Base-by-base conservation (phyloP, 1,140 invertebrate genomes). In the Drosophila baimaii region DNA sequence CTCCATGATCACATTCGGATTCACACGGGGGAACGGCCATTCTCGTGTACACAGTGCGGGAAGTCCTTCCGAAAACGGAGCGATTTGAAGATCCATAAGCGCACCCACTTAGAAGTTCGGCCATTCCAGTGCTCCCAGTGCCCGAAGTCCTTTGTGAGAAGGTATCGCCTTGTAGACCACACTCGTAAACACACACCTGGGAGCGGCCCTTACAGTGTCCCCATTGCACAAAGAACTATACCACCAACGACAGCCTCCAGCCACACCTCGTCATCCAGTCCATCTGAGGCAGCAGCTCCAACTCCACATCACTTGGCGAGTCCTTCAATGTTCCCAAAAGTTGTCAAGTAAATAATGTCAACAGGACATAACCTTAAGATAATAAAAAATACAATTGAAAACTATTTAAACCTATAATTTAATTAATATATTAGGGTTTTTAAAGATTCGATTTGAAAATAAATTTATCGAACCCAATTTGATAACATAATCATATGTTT, bases 111-210 rank as follows among this genome's bases (percentile, higher is more conserved):
- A n/a, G 33, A 55, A 17, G 19, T 43, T 17, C 39, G 19, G 35
- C 35, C 35, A 12, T 15, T 54, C 13, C 13, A 35, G 51, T 54
- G 51, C 8, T 54, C 51, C 31, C 31, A 33, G 2, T 54, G 51
- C 9, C 13, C 29, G 1, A 54, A 35, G 15, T 35, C 29, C 1
- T 35, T 54, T 15, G 35, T 37, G 4, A 37, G 35, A 6, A 37
- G 13, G 7, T 43, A 43, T 19, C 39, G n/a, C 10, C n/a, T 17
- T 19, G 17, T 43, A 9, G 9, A 31, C n/a, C 47, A 51, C 12
- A 51, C 23, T 7, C 25, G 10, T 5, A 17, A n/a, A 46, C 2
- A 3, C 49, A 33, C 17, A 19, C 29, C 2, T 29, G 47, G 3
- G 13, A 25, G 6, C 47, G 47, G 5, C 47, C 25, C 19, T 29